A percentile compares a stretch with the other conserved stretches of the same genome.
Evolutionary conservation across 2,113 vertebrate genomes (phyloP).

Genomic region (Puma concolor): DNA sequence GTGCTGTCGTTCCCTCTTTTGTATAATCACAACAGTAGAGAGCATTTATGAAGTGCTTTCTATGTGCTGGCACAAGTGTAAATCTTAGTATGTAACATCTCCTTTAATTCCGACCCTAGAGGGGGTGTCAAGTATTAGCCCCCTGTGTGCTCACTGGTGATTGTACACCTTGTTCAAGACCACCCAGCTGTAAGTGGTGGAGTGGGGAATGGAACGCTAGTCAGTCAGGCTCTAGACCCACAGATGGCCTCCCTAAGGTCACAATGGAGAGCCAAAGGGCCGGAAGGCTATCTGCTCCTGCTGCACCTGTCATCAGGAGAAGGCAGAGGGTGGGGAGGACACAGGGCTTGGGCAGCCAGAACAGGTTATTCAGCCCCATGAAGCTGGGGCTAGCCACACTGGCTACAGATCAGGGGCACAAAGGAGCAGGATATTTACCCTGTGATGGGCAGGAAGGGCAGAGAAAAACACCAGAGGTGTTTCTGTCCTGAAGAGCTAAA

Average conservation of each 20-base stretch:
- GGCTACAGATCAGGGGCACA: neutral
- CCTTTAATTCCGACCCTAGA: neutral
- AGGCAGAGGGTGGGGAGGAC: neutral
- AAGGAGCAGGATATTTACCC: neutral
- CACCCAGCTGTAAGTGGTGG: fast-evolving
- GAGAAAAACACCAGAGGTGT: neutral
- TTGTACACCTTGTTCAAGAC: neutral
- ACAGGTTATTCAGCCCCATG: neutral
- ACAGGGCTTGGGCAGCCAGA: neutral
- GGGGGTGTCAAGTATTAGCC: neutral
- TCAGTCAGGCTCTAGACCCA: neutral
- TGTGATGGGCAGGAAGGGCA: neutral
- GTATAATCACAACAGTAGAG: neutral
- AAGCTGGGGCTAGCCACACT: neutral
- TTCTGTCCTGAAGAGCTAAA: neutral
- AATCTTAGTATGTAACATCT: neutral
- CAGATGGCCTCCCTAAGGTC: neutral
- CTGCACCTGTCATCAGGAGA: neutral
- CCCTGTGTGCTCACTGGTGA: neutral
- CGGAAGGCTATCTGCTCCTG: neutral
- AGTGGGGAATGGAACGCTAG: neutral
- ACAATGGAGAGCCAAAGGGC: neutral
- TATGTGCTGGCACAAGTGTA: fast-evolving
- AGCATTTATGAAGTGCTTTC: neutral
- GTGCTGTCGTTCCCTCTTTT: neutral